These are phyloP conservation scores for Achroia grisella DNA, from an alignment of 1,140 invertebrate genomes.

Conservation along the genomic window DNA sequence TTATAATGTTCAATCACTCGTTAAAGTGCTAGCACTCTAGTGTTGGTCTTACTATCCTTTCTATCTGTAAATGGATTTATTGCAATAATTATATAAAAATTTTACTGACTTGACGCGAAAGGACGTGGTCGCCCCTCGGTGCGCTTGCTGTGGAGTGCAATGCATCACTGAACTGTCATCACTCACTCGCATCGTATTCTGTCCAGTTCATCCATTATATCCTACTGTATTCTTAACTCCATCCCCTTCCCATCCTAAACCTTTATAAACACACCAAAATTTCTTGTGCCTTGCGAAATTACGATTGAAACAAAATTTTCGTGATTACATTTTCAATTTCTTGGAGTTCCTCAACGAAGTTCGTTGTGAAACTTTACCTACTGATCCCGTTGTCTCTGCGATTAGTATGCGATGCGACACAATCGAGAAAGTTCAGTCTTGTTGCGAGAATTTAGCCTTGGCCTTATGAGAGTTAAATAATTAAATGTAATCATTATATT, in stretches of 20 bases:
- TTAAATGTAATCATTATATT: constrained; percentile 67
- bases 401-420: constrained; percentile 46
- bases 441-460: constrained; percentile 73
- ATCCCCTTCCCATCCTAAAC: background rate
- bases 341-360: constrained; percentile 13
- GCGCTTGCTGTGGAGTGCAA: constrained; percentile 35
- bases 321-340: constrained; percentile 16
- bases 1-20: constrained; percentile 70
- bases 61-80: constrained; percentile 53
- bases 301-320: constrained; percentile 21
- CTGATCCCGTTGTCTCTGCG: constrained; percentile 16
- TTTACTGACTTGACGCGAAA: constrained; percentile 20
- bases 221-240: background rate
- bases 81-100: constrained; percentile 54
- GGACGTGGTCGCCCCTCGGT: constrained; percentile 33
- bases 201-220: background rate
- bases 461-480: constrained; percentile 70
- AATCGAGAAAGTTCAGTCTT: constrained; percentile 55
- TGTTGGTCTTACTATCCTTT: constrained; percentile 64
- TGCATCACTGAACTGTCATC: constrained; percentile 32
- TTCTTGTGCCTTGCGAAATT: constrained; percentile 64
- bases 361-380: constrained; percentile 12
- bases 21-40: constrained; percentile 70
- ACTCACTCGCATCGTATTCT: constrained; percentile 20
- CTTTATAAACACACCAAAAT: constrained; percentile 29